Percentiles rank a stretch among this genome's conserved stretches.
phyloP scores from a whole-genome alignment of 2,888 invertebrate species.

The Lycocerus yunnanus region DNA sequence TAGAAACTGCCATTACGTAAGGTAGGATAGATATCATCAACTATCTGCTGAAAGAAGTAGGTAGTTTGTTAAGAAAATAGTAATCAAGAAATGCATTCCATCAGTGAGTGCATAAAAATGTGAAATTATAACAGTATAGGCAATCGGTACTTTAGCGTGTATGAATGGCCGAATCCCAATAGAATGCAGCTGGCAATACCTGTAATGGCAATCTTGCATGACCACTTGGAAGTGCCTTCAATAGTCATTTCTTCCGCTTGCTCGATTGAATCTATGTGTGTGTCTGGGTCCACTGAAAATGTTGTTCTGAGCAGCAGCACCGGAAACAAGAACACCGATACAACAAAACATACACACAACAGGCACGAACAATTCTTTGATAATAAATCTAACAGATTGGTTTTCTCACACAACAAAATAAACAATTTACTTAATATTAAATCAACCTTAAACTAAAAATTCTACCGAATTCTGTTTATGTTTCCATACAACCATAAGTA shows the following conservation, averaged over 20 bases:
- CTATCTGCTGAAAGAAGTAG: neutral
- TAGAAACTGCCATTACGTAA: neutral
- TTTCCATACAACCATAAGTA: neutral
- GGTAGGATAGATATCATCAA: neutral
- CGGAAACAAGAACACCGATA: constrained; percentile 57
- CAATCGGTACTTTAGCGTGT: constrained; percentile 48
- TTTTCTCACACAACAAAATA: constrained; percentile 35
- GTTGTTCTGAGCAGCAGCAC: constrained; percentile 78
- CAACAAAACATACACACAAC: constrained; percentile 48
- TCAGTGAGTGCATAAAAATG: constrained; percentile 31
- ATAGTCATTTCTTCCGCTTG: constrained; percentile 97
- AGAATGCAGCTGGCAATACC: constrained; percentile 71
- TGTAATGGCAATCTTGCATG: constrained; percentile 99
- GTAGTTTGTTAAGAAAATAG: constrained; percentile 12
- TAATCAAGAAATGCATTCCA: constrained; percentile 29
- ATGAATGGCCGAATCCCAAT: constrained; percentile 43
- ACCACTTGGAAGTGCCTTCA: constrained; percentile 99
- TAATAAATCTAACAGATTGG: constrained; percentile 24
- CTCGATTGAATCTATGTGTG: constrained; percentile 97
- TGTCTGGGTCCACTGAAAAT: constrained; percentile 96
- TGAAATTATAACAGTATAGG: constrained; percentile 35
- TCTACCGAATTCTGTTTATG: neutral
- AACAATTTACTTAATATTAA: neutral
- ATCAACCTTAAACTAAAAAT: neutral
- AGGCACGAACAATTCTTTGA: constrained; percentile 32